phyloP scores from a whole-genome alignment of 2,113 vertebrate genomes.

The Tupaia chinensis region DNA sequence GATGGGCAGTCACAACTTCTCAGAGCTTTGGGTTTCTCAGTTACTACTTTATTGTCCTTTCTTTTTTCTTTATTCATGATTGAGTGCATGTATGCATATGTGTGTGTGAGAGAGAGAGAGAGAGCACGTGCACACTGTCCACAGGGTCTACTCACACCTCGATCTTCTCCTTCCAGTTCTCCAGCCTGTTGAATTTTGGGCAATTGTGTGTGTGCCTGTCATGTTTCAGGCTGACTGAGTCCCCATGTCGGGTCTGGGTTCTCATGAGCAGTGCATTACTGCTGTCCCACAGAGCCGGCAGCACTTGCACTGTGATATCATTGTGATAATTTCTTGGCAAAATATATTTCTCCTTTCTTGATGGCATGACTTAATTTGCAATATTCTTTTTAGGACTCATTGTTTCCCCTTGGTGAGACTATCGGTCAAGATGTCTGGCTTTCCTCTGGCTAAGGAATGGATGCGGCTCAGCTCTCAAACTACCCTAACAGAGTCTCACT shows the following conservation, averaged over 20 bases:
- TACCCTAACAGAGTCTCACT: not conserved
- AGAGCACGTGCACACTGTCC: too few species aligned
- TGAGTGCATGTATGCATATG: too few species aligned
- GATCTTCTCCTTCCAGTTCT: too few species aligned
- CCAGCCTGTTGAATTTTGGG: too few species aligned
- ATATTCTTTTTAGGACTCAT: not conserved
- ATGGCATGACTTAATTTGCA: not conserved
- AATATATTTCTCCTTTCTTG: not conserved
- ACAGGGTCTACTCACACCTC: too few species aligned
- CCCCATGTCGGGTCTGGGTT: too few species aligned
- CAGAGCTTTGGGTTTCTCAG: not conserved
- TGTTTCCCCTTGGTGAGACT: not conserved
- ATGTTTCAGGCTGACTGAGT: too few species aligned
- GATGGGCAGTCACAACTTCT: not conserved
- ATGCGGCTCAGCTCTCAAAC: not conserved
- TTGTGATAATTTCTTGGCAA: not conserved
- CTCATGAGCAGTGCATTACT: too few species aligned
- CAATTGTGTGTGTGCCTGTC: too few species aligned
- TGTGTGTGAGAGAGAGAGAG: too few species aligned
- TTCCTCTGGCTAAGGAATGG: not conserved
- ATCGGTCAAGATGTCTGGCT: not conserved
- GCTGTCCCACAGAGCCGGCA: too few species aligned
- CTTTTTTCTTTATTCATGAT: too few species aligned
- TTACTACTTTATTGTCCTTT: not conserved
- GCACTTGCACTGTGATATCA: not conserved